Evolutionary conservation across 1,140 invertebrate species (phyloP).

Genomic region (Papilio helenus): DNA sequence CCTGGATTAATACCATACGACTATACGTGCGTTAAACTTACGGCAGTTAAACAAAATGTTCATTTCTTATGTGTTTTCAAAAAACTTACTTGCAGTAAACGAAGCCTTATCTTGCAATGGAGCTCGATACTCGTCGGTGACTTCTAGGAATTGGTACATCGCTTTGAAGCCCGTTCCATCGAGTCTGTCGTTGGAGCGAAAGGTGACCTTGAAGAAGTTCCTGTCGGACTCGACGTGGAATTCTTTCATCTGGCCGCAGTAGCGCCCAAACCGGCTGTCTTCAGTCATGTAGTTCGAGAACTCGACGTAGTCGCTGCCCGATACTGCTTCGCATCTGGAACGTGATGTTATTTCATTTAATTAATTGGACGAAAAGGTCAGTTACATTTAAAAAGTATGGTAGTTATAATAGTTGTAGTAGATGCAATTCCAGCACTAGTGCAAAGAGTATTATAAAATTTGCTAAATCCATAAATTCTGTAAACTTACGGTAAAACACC

Average conservation of each 20-base stretch:
- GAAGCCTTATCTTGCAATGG: constrained; percentile 70
- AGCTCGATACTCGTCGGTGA: constrained; percentile 76
- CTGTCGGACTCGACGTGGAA: constrained; percentile 94
- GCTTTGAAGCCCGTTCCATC: constrained; percentile 97
- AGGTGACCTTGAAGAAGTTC: constrained; percentile 96
- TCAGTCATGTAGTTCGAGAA: constrained; percentile 95
- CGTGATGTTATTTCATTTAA: constrained; percentile 29
- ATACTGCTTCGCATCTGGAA: constrained; percentile 92
- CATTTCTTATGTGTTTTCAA: neutral
- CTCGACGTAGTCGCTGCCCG: constrained; percentile 96
- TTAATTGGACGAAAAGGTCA: neutral
- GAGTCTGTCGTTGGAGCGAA: constrained; percentile 95
- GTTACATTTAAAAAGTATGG: no score
- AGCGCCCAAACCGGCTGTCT: constrained; percentile 93
- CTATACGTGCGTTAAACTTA: neutral
- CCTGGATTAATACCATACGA: no score
- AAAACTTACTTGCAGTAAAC: constrained; percentile 60
- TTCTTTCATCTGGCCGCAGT: constrained; percentile 92
- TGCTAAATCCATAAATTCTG: no score
- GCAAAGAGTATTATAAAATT: no score
- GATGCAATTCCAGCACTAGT: no score
- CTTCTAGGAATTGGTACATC: constrained; percentile 90
- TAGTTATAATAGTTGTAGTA: no score
- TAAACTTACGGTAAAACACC: constrained; percentile 93
- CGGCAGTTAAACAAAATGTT: neutral